A percentile compares a stretch with the other conserved stretches of the same genome.
Conservation (phyloP, 2,113 vertebrate species). For the Dasypus novemcinctus region DNA sequence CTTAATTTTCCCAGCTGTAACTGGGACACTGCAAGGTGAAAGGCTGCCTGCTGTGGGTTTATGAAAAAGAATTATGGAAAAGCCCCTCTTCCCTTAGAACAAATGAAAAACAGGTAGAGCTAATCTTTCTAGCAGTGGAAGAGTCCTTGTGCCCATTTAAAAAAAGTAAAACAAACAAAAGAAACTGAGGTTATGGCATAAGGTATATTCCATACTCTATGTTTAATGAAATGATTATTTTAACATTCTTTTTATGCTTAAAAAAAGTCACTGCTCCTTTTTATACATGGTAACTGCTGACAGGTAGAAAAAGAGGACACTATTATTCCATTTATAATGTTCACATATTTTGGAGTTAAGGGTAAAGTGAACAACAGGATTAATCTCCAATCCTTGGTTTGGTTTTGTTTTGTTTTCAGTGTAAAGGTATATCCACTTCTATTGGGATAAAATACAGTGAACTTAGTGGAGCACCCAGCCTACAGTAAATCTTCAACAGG, state of each 20-base stretch:
- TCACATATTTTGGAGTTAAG: neutral
- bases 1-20: conserved; percentile 77
- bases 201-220: conserved; percentile 64
- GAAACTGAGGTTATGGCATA: conserved; percentile 14
- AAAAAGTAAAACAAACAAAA: neutral
- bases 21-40: conserved; percentile 63
- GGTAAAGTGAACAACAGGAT: neutral
- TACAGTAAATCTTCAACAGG: neutral
- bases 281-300: neutral
- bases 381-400: neutral
- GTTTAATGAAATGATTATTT: conserved; percentile 74
- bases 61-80: conserved; percentile 70
- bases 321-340: neutral
- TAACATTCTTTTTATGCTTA: conserved; percentile 73
- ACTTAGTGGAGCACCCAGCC: neutral
- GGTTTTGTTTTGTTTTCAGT: neutral
- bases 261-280: conserved; percentile 56
- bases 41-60: conserved; percentile 65
- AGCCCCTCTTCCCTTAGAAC: neutral
- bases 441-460: neutral
- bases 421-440: neutral
- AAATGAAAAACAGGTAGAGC: conserved; percentile 37
- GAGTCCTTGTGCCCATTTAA: conserved; percentile 61
- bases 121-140: conserved; percentile 66
- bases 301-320: neutral